These are phyloP conservation scores for Oreohelix idahoensis DNA, from an alignment of 1,140 invertebrate genomes.

Conservation along the genomic window DNA sequence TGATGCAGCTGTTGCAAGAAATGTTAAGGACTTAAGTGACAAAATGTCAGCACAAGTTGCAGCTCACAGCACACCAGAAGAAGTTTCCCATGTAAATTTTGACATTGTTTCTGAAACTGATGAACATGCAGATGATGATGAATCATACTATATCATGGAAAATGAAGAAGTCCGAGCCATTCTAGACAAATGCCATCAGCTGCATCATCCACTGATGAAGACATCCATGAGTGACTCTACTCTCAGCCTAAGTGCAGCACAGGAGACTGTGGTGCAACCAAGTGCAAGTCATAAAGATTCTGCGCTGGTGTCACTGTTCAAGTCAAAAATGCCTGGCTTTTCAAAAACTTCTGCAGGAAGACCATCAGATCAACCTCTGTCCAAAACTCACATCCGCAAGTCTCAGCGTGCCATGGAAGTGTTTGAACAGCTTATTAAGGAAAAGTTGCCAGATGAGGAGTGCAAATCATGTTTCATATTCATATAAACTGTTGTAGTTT, in stretches of 20 bases:
- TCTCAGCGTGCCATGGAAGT: slow-evolving; percentile 48
- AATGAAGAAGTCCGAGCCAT: slow-evolving; percentile 40
- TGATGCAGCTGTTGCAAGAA: neutral
- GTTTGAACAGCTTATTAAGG: slow-evolving; percentile 45
- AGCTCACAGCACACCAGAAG: neutral
- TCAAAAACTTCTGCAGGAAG: slow-evolving; percentile 16
- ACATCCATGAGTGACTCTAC: slow-evolving; percentile 47
- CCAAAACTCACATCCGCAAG: slow-evolving; percentile 39
- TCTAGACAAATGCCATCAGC: slow-evolving; percentile 37
- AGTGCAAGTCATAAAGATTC: neutral
- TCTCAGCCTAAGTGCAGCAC: slow-evolving; percentile 13
- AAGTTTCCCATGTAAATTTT: neutral
- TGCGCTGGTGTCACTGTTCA: slow-evolving; percentile 42
- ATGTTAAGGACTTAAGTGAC: neutral
- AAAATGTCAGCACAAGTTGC: neutral
- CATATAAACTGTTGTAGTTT: slow-evolving; percentile 34
- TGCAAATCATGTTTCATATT: slow-evolving; percentile 49
- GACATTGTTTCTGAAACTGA: neutral
- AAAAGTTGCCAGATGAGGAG: slow-evolving; percentile 41
- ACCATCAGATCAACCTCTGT: neutral
- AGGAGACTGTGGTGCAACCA: neutral
- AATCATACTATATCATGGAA: slow-evolving; percentile 38
- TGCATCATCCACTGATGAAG: slow-evolving; percentile 47
- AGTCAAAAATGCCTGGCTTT: slow-evolving; percentile 41
- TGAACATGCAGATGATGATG: slow-evolving; percentile 28